These are phyloP conservation scores for Brachionus sp. DNA, from an alignment of 1,140 invertebrate species.

Conservation along the genomic window DNA sequence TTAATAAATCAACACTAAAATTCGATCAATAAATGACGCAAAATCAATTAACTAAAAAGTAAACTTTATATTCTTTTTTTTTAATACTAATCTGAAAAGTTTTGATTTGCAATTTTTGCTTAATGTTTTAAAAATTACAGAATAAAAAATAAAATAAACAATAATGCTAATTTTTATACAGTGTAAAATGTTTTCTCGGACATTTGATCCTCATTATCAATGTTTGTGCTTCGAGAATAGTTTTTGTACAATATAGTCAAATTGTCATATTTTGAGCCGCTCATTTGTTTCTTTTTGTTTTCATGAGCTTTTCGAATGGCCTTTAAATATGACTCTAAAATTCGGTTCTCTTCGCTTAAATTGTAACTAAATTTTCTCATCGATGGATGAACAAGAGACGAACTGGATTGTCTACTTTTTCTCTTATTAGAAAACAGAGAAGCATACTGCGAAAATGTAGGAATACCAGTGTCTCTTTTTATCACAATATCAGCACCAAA, in stretches of 20 bases:
- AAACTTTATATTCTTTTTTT: background rate
- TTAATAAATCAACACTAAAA: no score
- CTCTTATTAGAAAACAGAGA: background rate
- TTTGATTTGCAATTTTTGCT: background rate
- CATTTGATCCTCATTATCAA: background rate
- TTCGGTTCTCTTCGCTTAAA: conserved; percentile 13
- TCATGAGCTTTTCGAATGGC: background rate
- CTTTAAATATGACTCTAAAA: background rate
- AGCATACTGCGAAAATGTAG: background rate
- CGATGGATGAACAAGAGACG: background rate
- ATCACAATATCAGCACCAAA: conserved; percentile 30
- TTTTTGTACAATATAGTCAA: conserved; percentile 35
- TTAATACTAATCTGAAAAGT: background rate
- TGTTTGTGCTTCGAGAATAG: background rate
- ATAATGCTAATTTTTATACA: background rate
- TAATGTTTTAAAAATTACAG: background rate
- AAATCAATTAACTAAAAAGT: no score
- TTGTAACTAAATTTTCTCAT: background rate
- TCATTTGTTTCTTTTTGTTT: background rate
- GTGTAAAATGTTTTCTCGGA: conserved; percentile 36
- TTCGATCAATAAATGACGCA: no score
- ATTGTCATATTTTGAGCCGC: background rate
- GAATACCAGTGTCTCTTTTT: background rate
- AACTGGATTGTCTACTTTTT: background rate
- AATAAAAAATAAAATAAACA: background rate